phyloP scores from a whole-genome alignment of 2,888 invertebrate species.

The Listrodromus nycthemerus region DNA sequence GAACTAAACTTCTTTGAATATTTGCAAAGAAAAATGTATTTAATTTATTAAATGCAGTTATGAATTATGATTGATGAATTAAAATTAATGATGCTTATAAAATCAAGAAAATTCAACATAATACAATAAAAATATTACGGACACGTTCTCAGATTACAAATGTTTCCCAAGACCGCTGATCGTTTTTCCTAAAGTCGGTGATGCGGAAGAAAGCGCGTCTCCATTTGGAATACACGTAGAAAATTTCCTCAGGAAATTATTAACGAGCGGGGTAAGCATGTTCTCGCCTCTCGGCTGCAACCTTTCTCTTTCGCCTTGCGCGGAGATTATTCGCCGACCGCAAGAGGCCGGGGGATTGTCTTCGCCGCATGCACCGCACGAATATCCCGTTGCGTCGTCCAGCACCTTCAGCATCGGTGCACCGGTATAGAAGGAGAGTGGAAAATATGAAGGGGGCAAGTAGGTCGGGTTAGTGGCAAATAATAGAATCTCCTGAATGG shows the following conservation, averaged over 20 bases:
- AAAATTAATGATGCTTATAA: too few relatives aligned
- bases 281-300: constrained; percentile 28
- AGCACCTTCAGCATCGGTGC: constrained; percentile 10
- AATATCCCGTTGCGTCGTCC: constrained; percentile 60
- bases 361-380: constrained; percentile 40
- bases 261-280: constrained; percentile 5
- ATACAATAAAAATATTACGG: too few relatives aligned
- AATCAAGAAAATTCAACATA: too few relatives aligned
- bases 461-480: constrained; percentile 63
- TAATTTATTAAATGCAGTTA: background rate
- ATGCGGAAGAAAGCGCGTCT: background rate
- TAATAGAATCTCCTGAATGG: constrained; percentile 67
- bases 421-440: constrained; percentile 24
- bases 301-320: constrained; percentile 66
- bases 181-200: background rate
- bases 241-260: constrained; percentile 30
- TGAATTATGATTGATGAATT: too few relatives aligned
- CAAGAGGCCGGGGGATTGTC: constrained; percentile 20
- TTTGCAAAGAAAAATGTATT: background rate
- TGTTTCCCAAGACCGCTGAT: background rate
- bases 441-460: constrained; percentile 65
- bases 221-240: constrained; percentile 1
- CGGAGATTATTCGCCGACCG: constrained; percentile 39
- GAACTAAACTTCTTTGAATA: background rate
- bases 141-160: background rate